Conservation (phyloP, 2,113 vertebrate genomes). For the Ramphastos sulfuratus region DNA sequence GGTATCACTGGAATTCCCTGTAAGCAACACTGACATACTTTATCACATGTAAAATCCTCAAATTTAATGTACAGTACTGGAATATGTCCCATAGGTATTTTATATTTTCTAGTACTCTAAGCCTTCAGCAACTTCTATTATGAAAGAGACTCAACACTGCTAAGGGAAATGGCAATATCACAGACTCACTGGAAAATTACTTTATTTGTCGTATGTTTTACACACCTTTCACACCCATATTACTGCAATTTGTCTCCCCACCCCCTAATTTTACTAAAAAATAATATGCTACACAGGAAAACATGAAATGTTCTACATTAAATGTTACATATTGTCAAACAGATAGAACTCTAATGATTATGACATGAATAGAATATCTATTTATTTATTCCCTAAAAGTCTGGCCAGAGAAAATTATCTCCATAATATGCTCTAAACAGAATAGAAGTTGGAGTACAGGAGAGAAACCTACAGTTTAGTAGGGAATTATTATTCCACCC, state of each 20-base stretch:
- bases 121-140: slow-evolving; percentile 74
- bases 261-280: slow-evolving; percentile 64
- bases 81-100: slow-evolving; percentile 81
- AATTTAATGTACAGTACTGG: slow-evolving; percentile 86
- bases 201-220: slow-evolving; percentile 57
- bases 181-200: slow-evolving; percentile 69
- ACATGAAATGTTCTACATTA: slow-evolving; percentile 11
- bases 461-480: not conserved
- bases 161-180: slow-evolving; percentile 68
- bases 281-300: slow-evolving; percentile 20
- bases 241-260: slow-evolving; percentile 44
- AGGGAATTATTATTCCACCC: not conserved
- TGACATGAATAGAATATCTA: not conserved
- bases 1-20: slow-evolving; percentile 88
- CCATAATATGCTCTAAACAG: not conserved
- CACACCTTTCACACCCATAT: slow-evolving; percentile 60
- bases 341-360: not conserved
- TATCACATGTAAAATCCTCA: slow-evolving; percentile 89
- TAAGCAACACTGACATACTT: slow-evolving; percentile 85
- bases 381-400: slow-evolving; percentile 46
- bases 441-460: not conserved
- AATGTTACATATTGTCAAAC: slow-evolving; percentile 25
- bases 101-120: slow-evolving; percentile 76
- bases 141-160: slow-evolving; percentile 67
- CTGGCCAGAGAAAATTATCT: slow-evolving; percentile 22